These are phyloP conservation scores for Elysia crispata DNA, from an alignment of 2,888 invertebrate species.

Conservation along the genomic window DNA sequence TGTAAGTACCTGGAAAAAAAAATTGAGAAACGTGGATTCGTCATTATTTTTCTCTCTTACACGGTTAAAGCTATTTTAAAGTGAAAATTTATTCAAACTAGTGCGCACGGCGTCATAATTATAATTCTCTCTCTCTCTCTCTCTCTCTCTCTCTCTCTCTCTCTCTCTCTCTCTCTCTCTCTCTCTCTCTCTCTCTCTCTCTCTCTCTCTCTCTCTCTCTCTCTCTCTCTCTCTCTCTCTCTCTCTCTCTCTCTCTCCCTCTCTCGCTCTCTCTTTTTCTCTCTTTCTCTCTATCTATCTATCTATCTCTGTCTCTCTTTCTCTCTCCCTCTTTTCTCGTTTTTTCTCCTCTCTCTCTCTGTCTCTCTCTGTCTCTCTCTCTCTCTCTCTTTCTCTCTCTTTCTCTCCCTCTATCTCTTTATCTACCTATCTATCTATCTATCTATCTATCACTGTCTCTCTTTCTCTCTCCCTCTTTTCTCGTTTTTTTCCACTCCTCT, in stretches of 20 bases:
- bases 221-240: conserved; percentile 9
- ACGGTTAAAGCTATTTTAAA: too few species aligned
- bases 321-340: too few species aligned
- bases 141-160: conserved; percentile 16
- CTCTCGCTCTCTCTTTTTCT: conserved; percentile 13
- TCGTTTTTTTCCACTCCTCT: background rate
- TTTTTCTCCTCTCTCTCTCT: background rate
- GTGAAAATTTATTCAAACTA: too few species aligned
- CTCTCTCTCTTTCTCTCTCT: conserved; percentile 12
- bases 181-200: too few species aligned
- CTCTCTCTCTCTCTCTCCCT: conserved; percentile 3
- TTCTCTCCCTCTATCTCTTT: conserved; percentile 15
- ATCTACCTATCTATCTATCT: background rate
- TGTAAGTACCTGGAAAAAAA: too few species aligned
- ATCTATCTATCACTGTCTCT: background rate
- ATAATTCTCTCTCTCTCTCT: conserved; percentile 30
- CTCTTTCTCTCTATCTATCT: background rate
- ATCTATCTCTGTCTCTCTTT: too few species aligned
- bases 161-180: background rate
- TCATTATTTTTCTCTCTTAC: too few species aligned
- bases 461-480: too few species aligned
- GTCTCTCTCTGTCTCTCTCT: conserved; percentile 13
- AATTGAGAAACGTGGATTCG: too few species aligned
- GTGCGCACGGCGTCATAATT: too few species aligned
- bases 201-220: too few species aligned